Evolutionary conservation across 2,888 invertebrate genomes (phyloP), one percentile per base, ranked within the genome.

Genomic region (Dichetophora obliterata): DNA sequence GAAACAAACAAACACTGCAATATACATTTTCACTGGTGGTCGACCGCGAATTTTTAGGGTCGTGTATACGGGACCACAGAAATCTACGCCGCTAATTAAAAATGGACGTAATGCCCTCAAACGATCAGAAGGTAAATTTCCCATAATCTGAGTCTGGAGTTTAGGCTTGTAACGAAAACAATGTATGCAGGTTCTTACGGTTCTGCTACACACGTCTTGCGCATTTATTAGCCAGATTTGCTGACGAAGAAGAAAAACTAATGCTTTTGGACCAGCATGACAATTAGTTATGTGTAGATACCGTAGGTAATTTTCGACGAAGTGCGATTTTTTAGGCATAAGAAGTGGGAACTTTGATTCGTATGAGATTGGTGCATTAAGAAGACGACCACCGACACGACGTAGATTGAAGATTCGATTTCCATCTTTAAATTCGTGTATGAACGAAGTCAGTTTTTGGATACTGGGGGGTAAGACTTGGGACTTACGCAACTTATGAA

Each of bases 281-380:
- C 16, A 70, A 54, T 70, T 70, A 14, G 57, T 54, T 27, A 27
- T 70, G 31, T 70, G 72, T 14, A 72, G 8, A 50, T 72, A 22
- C 16, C 43, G 59, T 54, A 72, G 50, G 14, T 37, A 72, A 0
- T 14, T 16, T 24, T 48, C 27, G 9, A 61, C 59, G 34, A 59
- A 34, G 48, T 72, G 61, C 16, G 61, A 61, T 14, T 59, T 72
- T 24, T 48, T 50, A 22, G 74, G 65, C 43, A 78, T 57, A 16
- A 76, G 50, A 0, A 76, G 19, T 14, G 75, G 75, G n/a, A 73
- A 75, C 34, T 78, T 71, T 1, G 75, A 72, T 61, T 65, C 77
- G 52, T 76, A 78, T 16, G 72, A 61, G 22, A 75, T 71, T n/a
- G 57, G 61, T 72, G 75, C 72, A 34, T 78, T 34, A 5, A 77